Evolutionary conservation across 2,888 invertebrate species (phyloP).

Genomic region (Dynastes tityus): DNA sequence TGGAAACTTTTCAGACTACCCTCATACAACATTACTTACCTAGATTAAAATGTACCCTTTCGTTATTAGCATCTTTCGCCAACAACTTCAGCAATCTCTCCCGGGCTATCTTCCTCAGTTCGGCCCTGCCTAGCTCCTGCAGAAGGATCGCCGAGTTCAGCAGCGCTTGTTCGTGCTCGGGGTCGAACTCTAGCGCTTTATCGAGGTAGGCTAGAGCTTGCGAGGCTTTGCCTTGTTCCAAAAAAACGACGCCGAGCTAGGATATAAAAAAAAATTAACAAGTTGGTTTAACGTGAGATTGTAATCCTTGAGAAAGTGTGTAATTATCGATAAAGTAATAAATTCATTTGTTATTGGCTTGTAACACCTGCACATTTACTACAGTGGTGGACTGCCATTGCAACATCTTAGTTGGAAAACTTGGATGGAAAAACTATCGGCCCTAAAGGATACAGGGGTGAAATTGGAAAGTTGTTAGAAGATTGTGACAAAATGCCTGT

Average conservation of each 20-base stretch:
- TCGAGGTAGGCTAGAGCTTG: slow-evolving; percentile 94
- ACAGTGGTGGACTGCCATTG: too few species aligned
- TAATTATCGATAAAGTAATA: too few species aligned
- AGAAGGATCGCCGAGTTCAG: slow-evolving; percentile 95
- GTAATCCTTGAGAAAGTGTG: background rate
- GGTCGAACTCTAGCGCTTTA: slow-evolving; percentile 92
- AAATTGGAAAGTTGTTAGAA: too few species aligned
- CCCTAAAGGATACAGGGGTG: too few species aligned
- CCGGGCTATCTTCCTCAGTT: slow-evolving; percentile 84
- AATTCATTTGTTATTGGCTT: too few species aligned
- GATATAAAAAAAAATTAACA: slow-evolving; percentile 58
- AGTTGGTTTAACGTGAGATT: too few species aligned
- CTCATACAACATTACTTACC: background rate
- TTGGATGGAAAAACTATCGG: too few species aligned
- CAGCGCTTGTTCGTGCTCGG: slow-evolving; percentile 95
- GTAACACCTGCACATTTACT: too few species aligned
- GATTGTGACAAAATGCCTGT: too few species aligned
- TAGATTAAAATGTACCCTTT: slow-evolving; percentile 91
- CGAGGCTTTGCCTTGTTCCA: slow-evolving; percentile 93
- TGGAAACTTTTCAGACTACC: too few species aligned
- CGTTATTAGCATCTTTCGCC: slow-evolving; percentile 85
- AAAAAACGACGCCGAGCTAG: slow-evolving; percentile 92
- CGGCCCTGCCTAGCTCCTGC: slow-evolving; percentile 89
- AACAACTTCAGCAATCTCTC: slow-evolving; percentile 87
- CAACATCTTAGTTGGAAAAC: too few species aligned